Evolutionary conservation across 2,797 vertebrate species (phyloP), one percentile per base, ranked within the genome.

Genomic region (Hippocampus kuda): DNA sequence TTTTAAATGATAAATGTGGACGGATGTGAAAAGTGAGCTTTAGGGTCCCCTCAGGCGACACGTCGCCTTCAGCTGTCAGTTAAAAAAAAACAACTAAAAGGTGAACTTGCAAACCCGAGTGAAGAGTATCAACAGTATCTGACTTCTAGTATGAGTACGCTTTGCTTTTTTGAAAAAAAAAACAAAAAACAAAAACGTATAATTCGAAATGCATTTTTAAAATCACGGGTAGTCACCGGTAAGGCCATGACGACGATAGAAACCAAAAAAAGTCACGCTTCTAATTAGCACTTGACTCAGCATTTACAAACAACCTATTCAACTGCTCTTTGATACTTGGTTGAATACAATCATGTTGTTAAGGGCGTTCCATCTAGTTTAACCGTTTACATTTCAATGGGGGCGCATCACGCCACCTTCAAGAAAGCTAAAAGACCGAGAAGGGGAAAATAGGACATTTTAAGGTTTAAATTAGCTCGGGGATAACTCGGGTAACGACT

Each of bases 401-500:
- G 51, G n/a, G 30, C 27, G 38, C 11, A 42, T 18, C 1, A 38
- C n/a, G 71, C 0, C 15, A 34, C 34, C 15, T 56, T 56, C 49
- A 49, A 34, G 41, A 27, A 2, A 65, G 24, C 56, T 68, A 44
- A 38, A 34, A 54, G 5, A 59, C 7, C 2, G 42, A 16, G 42
- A 9, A 1, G 46, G 3, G 9, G 20, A 24, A 46, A 7, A 22
- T n/a, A 5, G 30, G 20, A 46, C 69, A n/a, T 62, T 66, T 68
- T 44, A 1, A 2, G 24, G 18, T 6, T 65, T 68, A 71, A 68
- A 71, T 67, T 18, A 74, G 67, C 63, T 65, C 24, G 10, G 1
- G 7, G 5, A 51, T 22, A 48, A 62, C n/a, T 22, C 48, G 44
- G 3, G 24, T 48, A 26, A 30, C 8, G 59, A 22, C 59, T 34